Evolutionary conservation across 1,140 invertebrate species (phyloP).

Genomic region (Macrobrachium nipponense): DNA sequence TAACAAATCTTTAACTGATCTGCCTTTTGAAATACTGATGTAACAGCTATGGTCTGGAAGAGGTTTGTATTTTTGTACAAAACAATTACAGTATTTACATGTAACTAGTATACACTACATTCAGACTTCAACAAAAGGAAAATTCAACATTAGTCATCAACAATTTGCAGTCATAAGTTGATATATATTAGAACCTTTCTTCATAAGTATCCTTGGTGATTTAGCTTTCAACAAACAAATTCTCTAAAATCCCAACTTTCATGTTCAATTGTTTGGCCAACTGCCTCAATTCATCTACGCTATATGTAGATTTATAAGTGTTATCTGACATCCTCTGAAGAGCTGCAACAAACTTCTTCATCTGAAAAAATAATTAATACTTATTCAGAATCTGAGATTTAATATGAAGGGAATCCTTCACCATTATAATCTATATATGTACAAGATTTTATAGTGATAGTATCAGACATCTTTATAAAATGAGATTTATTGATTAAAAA

Average conservation of each 20-base stretch:
- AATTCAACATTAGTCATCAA: not conserved
- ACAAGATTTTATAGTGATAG: too few species aligned
- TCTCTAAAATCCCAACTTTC: constrained; percentile 73
- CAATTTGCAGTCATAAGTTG: constrained; percentile 70
- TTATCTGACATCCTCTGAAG: constrained; percentile 76
- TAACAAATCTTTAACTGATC: too few species aligned
- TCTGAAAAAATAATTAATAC: constrained; percentile 65
- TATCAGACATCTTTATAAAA: too few species aligned
- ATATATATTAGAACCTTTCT: constrained; percentile 85
- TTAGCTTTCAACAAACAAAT: constrained; percentile 83
- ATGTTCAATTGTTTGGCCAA: constrained; percentile 77
- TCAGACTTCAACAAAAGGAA: too few species aligned
- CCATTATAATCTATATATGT: too few species aligned
- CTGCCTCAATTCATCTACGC: constrained; percentile 80
- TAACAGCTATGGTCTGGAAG: too few species aligned
- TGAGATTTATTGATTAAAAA: too few species aligned
- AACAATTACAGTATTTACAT: too few species aligned
- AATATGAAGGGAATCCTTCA: not conserved
- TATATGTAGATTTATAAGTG: constrained; percentile 79
- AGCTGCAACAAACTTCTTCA: constrained; percentile 81
- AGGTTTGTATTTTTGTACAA: too few species aligned
- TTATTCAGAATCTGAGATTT: not conserved
- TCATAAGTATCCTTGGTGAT: constrained; percentile 87
- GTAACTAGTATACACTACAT: too few species aligned
- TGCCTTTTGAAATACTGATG: too few species aligned